A percentile compares a stretch with the other conserved stretches of the same genome.
Conservation (phyloP, 2,888 invertebrate genomes). For the Agriopis aurantiaria region DNA sequence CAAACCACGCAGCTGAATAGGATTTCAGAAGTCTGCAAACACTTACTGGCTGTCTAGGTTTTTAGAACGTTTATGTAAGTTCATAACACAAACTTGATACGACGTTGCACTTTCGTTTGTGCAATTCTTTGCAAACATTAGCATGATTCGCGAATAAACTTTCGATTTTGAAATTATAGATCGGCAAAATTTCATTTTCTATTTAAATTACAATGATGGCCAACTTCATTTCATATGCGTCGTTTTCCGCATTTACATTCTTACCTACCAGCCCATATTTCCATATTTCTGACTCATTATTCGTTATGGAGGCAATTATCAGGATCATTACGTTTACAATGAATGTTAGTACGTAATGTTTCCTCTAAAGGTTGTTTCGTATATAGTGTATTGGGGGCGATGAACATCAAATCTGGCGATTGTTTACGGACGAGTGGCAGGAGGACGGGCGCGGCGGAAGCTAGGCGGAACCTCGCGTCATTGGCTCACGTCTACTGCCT, state of each 20-base stretch:
- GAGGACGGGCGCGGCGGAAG: constrained; percentile 72
- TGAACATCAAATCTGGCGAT: constrained; percentile 70
- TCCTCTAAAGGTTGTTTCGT: constrained; percentile 44
- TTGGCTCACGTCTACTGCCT: constrained; percentile 70
- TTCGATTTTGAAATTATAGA: constrained; percentile 31
- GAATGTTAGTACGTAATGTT: constrained; percentile 38
- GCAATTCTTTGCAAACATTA: constrained; percentile 27
- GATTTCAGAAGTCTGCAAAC: constrained; percentile 20
- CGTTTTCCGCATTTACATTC: constrained; percentile 16
- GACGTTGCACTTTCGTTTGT: constrained; percentile 29
- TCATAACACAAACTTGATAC: constrained; percentile 23
- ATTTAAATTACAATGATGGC: constrained; percentile 19
- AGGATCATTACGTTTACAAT: constrained; percentile 41
- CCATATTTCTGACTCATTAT: constrained; percentile 28
- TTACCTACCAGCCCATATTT: not conserved
- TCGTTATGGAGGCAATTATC: constrained; percentile 18
- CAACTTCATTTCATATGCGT: constrained; percentile 21
- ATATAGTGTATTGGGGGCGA: constrained; percentile 48
- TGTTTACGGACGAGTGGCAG: constrained; percentile 77
- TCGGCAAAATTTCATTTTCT: constrained; percentile 26
- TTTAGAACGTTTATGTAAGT: constrained; percentile 9
- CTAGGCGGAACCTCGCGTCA: constrained; percentile 82
- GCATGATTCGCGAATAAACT: constrained; percentile 19
- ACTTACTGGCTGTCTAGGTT: constrained; percentile 3
- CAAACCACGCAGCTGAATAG: constrained; percentile 20